Base-by-base conservation (phyloP, 2,113 vertebrate genomes). In the Cromileptes altivelis region DNA sequence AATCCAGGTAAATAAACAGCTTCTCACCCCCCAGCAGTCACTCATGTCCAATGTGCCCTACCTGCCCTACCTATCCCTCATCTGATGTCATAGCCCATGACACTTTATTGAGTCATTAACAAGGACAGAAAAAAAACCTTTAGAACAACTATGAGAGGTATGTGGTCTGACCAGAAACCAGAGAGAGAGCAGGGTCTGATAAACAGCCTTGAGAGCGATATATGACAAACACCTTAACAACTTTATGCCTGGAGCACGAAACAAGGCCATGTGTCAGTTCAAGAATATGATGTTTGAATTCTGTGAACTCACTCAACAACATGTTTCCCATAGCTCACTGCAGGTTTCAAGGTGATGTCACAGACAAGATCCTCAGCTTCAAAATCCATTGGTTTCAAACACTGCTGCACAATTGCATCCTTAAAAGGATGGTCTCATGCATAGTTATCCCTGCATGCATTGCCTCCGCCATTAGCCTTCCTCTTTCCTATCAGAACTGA, bases 161-260 rank as follows among this genome's bases (percentile, higher is more conserved):
- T 85, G 88, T 42, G 15, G 71, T 73, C 27, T 49, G 57, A 80
- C 85, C 45, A 82, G 71, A 64, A 49, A 30, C 61, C 47, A 50
- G 71, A 74, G 18, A 63, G 0, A 2, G 8, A 50, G n/a, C 72
- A 37, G 47, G 5, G 19, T 3, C 19, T 15, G 53, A 65, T 30
- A 27, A 49, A 19, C 9, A 73, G 45, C 11, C 27, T 55, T 0
- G 9, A 47, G 17, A 55, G 64, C 30, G 14, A 6, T 17, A 11
- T 12, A 47, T 56, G 19, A 64, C 5, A 19, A 23, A 30, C 47
- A 45, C 42, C 42, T 45, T 12, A 4, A 23, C 13, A 47, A 14
- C 25, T 37, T 9, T 15, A 57, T 45, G 47, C 71, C 33, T 9
- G 2, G 3, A 73, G 75, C 53, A 61, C 1, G 52, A 67, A 50